A percentile compares a stretch with the other conserved stretches of the same genome.
Evolutionary conservation across 2,888 invertebrate species (phyloP).

Genomic region (Plagodis pulveraria): DNA sequence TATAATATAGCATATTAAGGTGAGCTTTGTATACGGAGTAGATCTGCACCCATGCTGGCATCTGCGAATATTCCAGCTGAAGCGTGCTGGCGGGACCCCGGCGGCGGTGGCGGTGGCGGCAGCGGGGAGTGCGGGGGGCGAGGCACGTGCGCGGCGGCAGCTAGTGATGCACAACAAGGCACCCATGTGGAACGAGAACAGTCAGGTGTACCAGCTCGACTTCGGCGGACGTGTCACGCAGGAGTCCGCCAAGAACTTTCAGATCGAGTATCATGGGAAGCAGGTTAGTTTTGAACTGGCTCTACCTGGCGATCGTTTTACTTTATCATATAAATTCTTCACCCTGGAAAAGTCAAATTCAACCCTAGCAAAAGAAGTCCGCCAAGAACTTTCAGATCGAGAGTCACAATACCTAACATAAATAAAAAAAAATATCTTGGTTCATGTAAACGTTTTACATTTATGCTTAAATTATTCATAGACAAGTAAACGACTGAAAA

Average conservation of each 20-base stretch:
- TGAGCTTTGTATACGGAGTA: not conserved
- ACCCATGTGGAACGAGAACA: slow-evolving; percentile 99
- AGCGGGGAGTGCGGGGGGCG: slow-evolving; percentile 21
- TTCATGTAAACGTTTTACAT: no score
- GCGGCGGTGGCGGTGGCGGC: slow-evolving; percentile 29
- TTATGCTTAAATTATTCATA: no score
- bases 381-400: no score
- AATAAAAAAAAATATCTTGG: no score
- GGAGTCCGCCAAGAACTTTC: slow-evolving; percentile 99
- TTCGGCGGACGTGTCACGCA: slow-evolving; percentile 99
- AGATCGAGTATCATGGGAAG: slow-evolving; percentile 98
- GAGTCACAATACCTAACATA: no score
- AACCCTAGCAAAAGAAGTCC: no score
- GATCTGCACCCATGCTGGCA: not conserved
- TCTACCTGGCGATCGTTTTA: not conserved
- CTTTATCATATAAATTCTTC: no score
- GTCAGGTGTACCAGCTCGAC: slow-evolving; percentile 99
- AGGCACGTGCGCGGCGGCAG: slow-evolving; percentile 84
- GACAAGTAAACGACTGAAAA: no score
- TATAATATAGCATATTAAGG: not conserved
- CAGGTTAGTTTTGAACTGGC: slow-evolving; percentile 86
- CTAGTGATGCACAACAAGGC: slow-evolving; percentile 98
- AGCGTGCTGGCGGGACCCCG: slow-evolving; percentile 80
- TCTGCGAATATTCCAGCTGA: slow-evolving; percentile 83
- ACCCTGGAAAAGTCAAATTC: no score